Percentiles rank a stretch among this genome's conserved stretches.
These are phyloP conservation scores for Goniozus legneri DNA, from an alignment of 1,140 invertebrate species.

Conservation along the genomic window DNA sequence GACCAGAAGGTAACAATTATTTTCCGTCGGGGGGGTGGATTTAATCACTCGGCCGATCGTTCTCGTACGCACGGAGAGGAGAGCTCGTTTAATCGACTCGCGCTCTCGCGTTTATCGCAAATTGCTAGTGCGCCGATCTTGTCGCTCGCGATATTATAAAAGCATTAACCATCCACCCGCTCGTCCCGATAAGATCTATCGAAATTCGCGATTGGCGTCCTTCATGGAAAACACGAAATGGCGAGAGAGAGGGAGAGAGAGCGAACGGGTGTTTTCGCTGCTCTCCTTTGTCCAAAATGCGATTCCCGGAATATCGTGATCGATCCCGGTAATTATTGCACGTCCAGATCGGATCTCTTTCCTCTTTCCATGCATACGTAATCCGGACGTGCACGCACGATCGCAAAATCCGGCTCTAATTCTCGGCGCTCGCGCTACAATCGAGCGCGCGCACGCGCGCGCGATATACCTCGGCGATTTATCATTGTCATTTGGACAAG, in stretches of 20 bases:
- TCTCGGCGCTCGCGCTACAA: no score
- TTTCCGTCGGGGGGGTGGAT: no score
- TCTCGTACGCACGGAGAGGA: no score
- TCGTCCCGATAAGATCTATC: constrained; percentile 18
- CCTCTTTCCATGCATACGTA: background rate
- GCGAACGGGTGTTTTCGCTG: background rate
- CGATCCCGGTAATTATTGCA: background rate
- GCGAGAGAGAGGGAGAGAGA: no score
- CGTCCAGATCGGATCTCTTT: background rate
- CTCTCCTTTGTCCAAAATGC: background rate
- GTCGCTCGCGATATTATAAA: constrained; percentile 24
- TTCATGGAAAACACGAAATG: no score
- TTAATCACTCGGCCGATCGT: no score
- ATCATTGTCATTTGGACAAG: no score
- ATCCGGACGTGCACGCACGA: background rate
- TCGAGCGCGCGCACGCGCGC: no score
- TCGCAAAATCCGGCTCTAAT: no score
- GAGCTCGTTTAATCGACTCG: background rate
- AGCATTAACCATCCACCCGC: constrained; percentile 19
- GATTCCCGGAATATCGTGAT: background rate
- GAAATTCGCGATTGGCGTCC: constrained; percentile 14
- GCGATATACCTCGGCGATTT: no score
- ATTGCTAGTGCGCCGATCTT: constrained; percentile 19
- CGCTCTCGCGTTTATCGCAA: constrained; percentile 15
- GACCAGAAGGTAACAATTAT: no score